These are phyloP conservation scores for Trilocha varians DNA, from an alignment of 2,888 invertebrate genomes.

Conservation along the genomic window DNA sequence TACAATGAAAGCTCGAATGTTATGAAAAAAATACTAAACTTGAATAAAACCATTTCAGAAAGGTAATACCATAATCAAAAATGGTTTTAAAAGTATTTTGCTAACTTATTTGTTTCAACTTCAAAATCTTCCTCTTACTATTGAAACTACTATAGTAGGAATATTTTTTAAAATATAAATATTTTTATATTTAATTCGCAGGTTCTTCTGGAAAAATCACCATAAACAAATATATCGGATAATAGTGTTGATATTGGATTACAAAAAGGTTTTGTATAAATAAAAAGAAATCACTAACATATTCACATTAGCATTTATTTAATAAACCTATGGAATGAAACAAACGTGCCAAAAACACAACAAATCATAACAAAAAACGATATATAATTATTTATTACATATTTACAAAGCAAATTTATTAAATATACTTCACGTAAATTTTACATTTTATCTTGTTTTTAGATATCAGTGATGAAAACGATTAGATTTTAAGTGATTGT, in stretches of 20 bases:
- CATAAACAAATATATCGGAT: not conserved
- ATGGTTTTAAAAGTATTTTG: too few species aligned
- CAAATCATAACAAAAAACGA: not conserved
- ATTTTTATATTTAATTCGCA: not conserved
- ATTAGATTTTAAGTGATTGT: too few species aligned
- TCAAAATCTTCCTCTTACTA: too few species aligned
- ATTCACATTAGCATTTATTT: slow-evolving; percentile 55
- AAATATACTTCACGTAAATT: not conserved
- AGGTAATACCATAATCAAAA: too few species aligned
- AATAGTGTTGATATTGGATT: not conserved
- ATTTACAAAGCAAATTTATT: not conserved
- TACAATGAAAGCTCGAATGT: too few species aligned
- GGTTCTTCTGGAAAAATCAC: not conserved
- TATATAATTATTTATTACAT: not conserved
- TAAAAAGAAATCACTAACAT: slow-evolving; percentile 18
- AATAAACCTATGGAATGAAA: slow-evolving; percentile 60
- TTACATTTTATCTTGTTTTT: too few species aligned
- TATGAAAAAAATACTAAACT: too few species aligned
- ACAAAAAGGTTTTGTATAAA: slow-evolving; percentile 2
- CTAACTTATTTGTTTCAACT: too few species aligned
- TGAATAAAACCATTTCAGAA: too few species aligned
- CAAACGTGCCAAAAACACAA: slow-evolving; percentile 13
- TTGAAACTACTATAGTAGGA: too few species aligned
- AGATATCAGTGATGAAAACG: too few species aligned
- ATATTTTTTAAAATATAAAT: too few species aligned